Base-by-base conservation (phyloP, 2,113 vertebrate genomes). In the Uria lomvia region DNA sequence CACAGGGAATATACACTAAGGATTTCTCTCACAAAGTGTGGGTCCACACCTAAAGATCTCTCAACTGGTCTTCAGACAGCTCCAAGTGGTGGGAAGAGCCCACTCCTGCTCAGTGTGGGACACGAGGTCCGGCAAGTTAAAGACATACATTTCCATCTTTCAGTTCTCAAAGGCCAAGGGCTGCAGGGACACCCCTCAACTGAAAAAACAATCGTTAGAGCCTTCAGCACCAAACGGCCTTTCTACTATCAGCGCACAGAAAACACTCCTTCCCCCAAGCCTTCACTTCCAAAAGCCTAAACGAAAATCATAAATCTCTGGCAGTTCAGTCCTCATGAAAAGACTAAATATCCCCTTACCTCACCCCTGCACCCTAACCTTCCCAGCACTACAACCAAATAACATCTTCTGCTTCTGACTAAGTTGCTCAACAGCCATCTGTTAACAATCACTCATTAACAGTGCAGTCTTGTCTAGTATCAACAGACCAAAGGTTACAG, bases 361-460 rank as follows among this genome's bases (percentile, higher is more conserved):
- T 96, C 96, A 96, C 91, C 96, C 82, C 85, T 94, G 95, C 95
- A 94, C 93, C 89, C 94, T 95, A 92, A 63, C 91, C 96, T 90
- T 95, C 95, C 65, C 76, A 78, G 40, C 85, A 75, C 71, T 89
- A 94, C 71, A 86, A 91, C 58, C 88, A 91, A 95, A 92, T 43
- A 80, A 90, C 91, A 96, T 90, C 86, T 92, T 71, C 92, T 74
- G 90, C 94, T 97, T 95, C 92, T 90, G 66, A 93, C 92, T 20
- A 71, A 90, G 86, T 90, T 96, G 60, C 81, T 95, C 68, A 84
- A 96, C 50, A 94, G 87, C 97, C 97, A 95, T 97, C 96, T 98
- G 97, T 97, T 98, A 97, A 97, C 96, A 93, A 97, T 98, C 96
- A 97, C 92, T 93, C 87, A 97, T 97, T 98, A 98, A 97, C 98